Conservation (phyloP, 2,888 invertebrate species). For the Diogma glabrata region DNA sequence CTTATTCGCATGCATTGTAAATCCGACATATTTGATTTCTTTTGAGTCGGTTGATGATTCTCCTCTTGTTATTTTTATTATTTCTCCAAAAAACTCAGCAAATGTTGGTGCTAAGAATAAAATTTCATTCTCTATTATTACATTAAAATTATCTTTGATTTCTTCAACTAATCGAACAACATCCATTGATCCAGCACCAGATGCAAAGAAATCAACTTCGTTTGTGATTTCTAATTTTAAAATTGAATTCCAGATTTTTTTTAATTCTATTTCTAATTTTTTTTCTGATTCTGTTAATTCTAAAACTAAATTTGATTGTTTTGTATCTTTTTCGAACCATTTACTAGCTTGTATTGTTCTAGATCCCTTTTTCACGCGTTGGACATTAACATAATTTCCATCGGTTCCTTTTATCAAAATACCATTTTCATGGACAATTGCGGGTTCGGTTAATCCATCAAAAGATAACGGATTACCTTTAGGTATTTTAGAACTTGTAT, state of each 20-base stretch:
- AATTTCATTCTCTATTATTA: constrained; percentile 76
- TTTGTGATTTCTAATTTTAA: constrained; percentile 61
- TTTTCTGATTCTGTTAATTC: constrained; percentile 65
- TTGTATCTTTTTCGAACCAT: constrained; percentile 52
- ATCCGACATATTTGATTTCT: constrained; percentile 49
- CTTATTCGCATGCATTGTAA: constrained; percentile 69
- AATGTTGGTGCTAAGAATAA: constrained; percentile 89
- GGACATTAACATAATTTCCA: constrained; percentile 65
- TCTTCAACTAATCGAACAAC: constrained; percentile 85
- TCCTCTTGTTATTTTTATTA: constrained; percentile 57
- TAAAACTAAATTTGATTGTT: constrained; percentile 39
- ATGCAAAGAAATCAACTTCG: constrained; percentile 82
- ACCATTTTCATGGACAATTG: constrained; percentile 66
- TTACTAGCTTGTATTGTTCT: constrained; percentile 74
- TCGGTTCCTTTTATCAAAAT: constrained; percentile 72
- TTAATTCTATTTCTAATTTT: constrained; percentile 48
- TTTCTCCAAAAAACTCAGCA: constrained; percentile 60
- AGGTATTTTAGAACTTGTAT: constrained; percentile 43
- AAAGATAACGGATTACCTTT: constrained; percentile 48
- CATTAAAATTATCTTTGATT: constrained; percentile 64
- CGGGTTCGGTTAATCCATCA: constrained; percentile 47
- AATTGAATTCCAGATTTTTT: constrained; percentile 74
- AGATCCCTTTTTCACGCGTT: constrained; percentile 61
- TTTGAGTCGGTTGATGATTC: constrained; percentile 33
- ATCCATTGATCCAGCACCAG: constrained; percentile 98